Evolutionary conservation across 2,797 vertebrate species (phyloP).

Genomic region (Streptopelia turtur): DNA sequence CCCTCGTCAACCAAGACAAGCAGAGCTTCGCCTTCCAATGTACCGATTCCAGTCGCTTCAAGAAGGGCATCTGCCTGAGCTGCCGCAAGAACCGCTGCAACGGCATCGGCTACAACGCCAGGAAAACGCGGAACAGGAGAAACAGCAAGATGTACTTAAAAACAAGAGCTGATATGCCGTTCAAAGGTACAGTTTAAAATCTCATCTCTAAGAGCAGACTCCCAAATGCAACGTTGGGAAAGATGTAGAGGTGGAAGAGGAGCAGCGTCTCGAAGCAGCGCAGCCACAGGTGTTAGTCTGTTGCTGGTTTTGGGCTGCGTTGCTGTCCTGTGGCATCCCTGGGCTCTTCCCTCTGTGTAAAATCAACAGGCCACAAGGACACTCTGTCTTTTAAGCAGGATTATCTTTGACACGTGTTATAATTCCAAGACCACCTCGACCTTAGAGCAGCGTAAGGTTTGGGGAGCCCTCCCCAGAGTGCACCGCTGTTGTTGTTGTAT

Average conservation of each 20-base stretch:
- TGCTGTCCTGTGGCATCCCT: background rate
- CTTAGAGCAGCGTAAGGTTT: background rate
- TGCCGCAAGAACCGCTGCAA: slow-evolving; percentile 97
- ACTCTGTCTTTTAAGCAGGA: background rate
- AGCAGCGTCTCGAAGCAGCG: accelerated
- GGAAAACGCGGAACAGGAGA: slow-evolving; percentile 85
- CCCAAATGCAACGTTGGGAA: accelerated
- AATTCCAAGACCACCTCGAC: background rate
- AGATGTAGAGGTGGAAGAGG: background rate
- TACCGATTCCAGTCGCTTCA: slow-evolving; percentile 89
- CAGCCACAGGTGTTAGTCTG: accelerated
- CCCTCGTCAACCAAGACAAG: slow-evolving; percentile 91
- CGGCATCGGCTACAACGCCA: slow-evolving; percentile 91
- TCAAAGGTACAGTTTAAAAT: slow-evolving; percentile 79
- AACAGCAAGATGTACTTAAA: slow-evolving; percentile 97
- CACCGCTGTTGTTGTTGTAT: background rate
- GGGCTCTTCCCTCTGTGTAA: background rate
- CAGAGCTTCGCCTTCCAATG: slow-evolving; percentile 94
- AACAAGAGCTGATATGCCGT: slow-evolving; percentile 92
- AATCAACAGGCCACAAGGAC: background rate
- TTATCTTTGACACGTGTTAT: accelerated
- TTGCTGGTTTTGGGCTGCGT: accelerated
- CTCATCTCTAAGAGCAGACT: background rate
- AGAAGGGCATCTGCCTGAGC: slow-evolving; percentile 96
- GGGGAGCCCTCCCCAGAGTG: background rate